These are phyloP conservation scores for Tinea trinotella DNA, from an alignment of 2,888 invertebrate genomes.

Conservation along the genomic window DNA sequence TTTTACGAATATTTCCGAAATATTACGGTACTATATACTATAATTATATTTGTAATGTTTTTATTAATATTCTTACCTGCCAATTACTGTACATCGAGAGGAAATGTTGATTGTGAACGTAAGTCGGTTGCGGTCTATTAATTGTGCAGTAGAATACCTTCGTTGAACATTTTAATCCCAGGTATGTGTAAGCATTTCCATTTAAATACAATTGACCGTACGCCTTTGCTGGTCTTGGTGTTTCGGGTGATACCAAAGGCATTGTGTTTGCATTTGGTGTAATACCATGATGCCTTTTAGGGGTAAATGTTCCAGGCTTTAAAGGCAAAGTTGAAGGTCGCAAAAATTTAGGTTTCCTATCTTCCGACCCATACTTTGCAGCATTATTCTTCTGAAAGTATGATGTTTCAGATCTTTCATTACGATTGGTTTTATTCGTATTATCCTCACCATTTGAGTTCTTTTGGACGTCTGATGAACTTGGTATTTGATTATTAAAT, in stretches of 20 bases:
- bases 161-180: slow-evolving; percentile 92
- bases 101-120: slow-evolving; percentile 90
- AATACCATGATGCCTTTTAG: slow-evolving; percentile 86
- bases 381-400: slow-evolving; percentile 60
- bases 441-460: slow-evolving; percentile 48
- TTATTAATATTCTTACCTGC: slow-evolving; percentile 75
- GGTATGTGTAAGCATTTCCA: slow-evolving; percentile 92
- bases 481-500: slow-evolving; percentile 56
- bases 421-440: slow-evolving; percentile 30
- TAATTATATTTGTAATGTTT: too few species aligned
- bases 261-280: slow-evolving; percentile 87
- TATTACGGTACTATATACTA: too few species aligned
- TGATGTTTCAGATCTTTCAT: slow-evolving; percentile 62
- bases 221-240: slow-evolving; percentile 90
- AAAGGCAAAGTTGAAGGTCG: slow-evolving; percentile 87
- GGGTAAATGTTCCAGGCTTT: slow-evolving; percentile 86
- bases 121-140: slow-evolving; percentile 94
- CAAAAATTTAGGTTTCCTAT: slow-evolving; percentile 77
- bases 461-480: slow-evolving; percentile 54
- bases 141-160: slow-evolving; percentile 94
- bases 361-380: slow-evolving; percentile 42
- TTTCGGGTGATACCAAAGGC: slow-evolving; percentile 91
- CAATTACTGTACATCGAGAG: slow-evolving; percentile 98
- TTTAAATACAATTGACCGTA: slow-evolving; percentile 91
- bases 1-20: too few species aligned